A percentile compares a stretch with the other conserved stretches of the same genome.
Evolutionary conservation across 2,113 vertebrate genomes (phyloP).

Genomic region (Connochaetes taurinus): DNA sequence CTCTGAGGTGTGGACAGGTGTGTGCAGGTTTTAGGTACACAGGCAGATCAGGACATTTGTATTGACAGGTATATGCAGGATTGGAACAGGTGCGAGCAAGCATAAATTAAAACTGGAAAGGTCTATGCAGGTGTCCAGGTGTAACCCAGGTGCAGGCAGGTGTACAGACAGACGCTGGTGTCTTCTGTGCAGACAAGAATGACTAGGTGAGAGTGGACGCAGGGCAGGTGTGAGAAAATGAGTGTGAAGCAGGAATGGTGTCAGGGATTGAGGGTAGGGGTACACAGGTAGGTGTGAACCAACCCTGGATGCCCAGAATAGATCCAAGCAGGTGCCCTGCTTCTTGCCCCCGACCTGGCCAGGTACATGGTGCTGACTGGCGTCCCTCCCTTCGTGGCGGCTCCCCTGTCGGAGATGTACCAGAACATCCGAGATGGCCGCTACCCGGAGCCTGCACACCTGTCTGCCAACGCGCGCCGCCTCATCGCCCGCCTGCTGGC

Average conservation of each 20-base stretch:
- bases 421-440: slow-evolving; percentile 27
- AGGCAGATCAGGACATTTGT: not conserved
- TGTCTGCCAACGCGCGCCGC: not conserved
- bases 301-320: too few species aligned
- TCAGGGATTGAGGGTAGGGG: not conserved
- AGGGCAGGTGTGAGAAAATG: not conserved
- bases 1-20: not conserved
- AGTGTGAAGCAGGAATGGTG: not conserved
- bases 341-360: not conserved
- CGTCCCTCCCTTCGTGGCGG: slow-evolving; percentile 64
- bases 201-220: not conserved
- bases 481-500: slow-evolving; percentile 73
- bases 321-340: not conserved
- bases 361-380: slow-evolving; percentile 75
- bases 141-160: not conserved
- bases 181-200: not conserved
- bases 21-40: not conserved
- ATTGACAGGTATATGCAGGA: too few species aligned
- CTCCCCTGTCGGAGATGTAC: slow-evolving; percentile 66
- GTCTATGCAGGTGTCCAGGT: not conserved
- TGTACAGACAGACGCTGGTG: not conserved
- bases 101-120: not conserved
- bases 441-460: slow-evolving; percentile 29
- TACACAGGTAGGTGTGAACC: not conserved
- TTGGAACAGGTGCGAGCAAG: not conserved